phyloP scores from a whole-genome alignment of 2,113 vertebrate species.

The Rhinichthys klamathensis region DNA sequence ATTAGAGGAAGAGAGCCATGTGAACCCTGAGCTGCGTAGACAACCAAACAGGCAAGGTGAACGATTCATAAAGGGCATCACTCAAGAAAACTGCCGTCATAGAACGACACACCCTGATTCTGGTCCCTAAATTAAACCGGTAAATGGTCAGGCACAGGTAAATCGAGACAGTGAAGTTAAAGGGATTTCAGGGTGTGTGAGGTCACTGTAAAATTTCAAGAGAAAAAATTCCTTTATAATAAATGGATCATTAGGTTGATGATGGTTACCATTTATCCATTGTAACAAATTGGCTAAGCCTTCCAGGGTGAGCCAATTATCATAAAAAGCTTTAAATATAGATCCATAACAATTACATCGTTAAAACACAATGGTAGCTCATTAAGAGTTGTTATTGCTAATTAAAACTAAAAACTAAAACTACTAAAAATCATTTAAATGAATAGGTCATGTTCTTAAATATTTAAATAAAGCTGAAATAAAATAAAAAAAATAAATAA shows the following conservation, averaged over 20 bases:
- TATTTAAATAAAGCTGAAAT: neutral
- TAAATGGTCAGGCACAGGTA: neutral
- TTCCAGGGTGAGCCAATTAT: neutral
- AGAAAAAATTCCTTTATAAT: neutral
- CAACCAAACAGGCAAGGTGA: conserved; percentile 56
- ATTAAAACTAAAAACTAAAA: neutral
- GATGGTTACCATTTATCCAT: neutral
- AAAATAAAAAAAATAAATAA: neutral
- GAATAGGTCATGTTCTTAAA: too few relatives aligned
- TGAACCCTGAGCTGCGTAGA: conserved; percentile 46
- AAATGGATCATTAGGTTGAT: neutral
- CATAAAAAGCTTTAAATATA: neutral
- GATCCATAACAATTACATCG: neutral
- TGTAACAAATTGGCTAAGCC: neutral
- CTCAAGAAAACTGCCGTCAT: neutral
- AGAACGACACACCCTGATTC: neutral
- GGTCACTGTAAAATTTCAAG: neutral
- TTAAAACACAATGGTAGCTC: neutral
- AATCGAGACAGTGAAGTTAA: neutral
- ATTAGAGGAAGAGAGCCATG: conserved; percentile 37
- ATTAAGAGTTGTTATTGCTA: neutral
- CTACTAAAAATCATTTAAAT: neutral
- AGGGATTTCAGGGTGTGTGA: neutral
- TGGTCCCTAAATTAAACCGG: neutral
- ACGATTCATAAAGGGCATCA: neutral